Evolutionary conservation across 2,888 invertebrate genomes (phyloP), one percentile per base, ranked within the genome.

Genomic region (Leucophora obtusa): DNA sequence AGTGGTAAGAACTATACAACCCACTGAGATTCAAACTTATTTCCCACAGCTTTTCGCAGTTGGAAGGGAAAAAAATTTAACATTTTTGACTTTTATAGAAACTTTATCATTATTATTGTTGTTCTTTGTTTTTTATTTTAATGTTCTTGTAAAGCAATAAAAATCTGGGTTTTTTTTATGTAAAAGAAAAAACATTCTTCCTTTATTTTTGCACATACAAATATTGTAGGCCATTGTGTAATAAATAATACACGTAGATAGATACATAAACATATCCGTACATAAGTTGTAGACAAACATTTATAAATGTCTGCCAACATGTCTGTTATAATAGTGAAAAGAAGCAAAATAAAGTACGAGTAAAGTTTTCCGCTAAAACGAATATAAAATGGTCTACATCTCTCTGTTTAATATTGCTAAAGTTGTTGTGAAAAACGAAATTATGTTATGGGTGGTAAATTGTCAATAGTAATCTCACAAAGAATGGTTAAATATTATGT

Each of bases 231-330:
- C 17, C 15, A 28, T 33, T 60, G 28, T 28, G 35, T n/a, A 7
- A 17, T 15, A 62, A 9, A 53, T 75, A n/a, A 38, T 38, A 43
- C 56, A 66, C 58, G 6, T 28, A 24, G 24, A 24, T 24, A 24
- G 24, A 24, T 24, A 24, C n/a, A n/a, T n/a, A n/a, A 24, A 24
- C 24, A 7, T 28, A 28, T 28, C 6, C 28, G 33, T 63, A 50
- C n/a, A 63, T 56, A 47, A 69, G 56, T 35, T 58, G 56, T 75
- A 69, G 56, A 54, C 75, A 60, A 62, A 47, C 43, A 68, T 66
- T 74, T 68, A 10, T 38, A 69, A 50, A 50, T 63, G 75, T 75
- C 75, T 65, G 69, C 75, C 75, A 76, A 51, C 54, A 65, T 63
- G 75, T 70, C 75, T 76, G 53, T n/a, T 51, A 56, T 53, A 68